Evolutionary conservation across 2,888 invertebrate species (phyloP).

Genomic region (Hirtodrosophila cameraria): DNA sequence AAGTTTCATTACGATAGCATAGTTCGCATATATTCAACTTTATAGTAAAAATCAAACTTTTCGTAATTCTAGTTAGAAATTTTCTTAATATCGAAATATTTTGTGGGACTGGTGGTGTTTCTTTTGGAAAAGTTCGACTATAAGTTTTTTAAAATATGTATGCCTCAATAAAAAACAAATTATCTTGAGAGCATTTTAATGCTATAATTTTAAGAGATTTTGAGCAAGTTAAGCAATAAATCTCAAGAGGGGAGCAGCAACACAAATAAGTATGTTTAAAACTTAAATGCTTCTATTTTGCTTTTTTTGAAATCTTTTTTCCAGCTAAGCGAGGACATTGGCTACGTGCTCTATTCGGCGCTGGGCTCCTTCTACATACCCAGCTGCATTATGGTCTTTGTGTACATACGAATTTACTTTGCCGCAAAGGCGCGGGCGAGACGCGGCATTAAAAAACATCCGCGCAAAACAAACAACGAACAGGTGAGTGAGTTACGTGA

Average conservation of each 20-base stretch:
- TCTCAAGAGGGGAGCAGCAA: conserved; percentile 2
- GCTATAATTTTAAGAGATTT: not conserved
- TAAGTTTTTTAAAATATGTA: no score
- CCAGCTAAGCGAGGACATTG: conserved; percentile 97
- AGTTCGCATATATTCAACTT: no score
- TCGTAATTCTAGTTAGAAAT: no score
- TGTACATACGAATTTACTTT: conserved; percentile 99
- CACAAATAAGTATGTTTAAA: conserved; percentile 16
- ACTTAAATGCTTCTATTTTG: conserved; percentile 18
- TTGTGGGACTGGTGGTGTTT: no score
- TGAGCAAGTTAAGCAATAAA: conserved; percentile 4
- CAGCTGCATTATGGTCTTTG: conserved; percentile 99
- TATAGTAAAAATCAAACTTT: no score
- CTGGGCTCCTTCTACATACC: conserved; percentile 99
- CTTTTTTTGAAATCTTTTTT: conserved; percentile 78
- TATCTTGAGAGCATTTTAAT: not conserved
- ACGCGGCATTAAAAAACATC: conserved; percentile 93
- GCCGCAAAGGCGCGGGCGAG: conserved; percentile 97
- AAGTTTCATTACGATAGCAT: no score
- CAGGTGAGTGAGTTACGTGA: conserved; percentile 78
- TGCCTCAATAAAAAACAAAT: not conserved
- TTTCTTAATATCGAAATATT: no score
- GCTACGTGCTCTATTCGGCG: conserved; percentile 98
- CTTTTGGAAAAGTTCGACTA: no score
- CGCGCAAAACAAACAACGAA: conserved; percentile 85